A percentile compares a stretch with the other conserved stretches of the same genome.
Conservation (phyloP, 2,888 invertebrate genomes). For the Ecliptopera silaceata region DNA sequence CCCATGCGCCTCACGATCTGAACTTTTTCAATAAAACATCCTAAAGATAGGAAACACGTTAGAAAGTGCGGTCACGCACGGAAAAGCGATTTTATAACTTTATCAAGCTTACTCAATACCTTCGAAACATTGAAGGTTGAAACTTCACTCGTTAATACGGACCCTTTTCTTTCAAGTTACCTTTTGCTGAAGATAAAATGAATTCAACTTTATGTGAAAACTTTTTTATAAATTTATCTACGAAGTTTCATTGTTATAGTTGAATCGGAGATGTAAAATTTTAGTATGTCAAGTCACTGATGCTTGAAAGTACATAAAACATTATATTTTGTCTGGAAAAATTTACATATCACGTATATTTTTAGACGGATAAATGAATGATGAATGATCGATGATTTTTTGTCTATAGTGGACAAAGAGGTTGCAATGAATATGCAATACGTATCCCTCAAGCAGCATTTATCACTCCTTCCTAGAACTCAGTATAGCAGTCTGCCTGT, state of each 20-base stretch:
- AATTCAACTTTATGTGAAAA: constrained; percentile 4
- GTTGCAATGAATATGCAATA: constrained; percentile 42
- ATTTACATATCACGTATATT: background rate
- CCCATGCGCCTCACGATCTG: constrained; percentile 74
- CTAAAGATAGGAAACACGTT: constrained; percentile 60
- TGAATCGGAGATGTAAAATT: too few relatives aligned
- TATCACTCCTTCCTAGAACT: constrained; percentile 60
- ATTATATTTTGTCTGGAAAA: too few relatives aligned
- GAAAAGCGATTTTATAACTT: constrained; percentile 79
- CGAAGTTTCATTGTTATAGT: background rate
- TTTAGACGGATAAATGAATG: too few relatives aligned
- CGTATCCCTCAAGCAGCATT: constrained; percentile 65
- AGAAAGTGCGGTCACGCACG: constrained; percentile 76
- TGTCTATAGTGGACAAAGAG: too few relatives aligned
- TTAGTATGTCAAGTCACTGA: too few relatives aligned
- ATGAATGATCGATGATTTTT: too few relatives aligned
- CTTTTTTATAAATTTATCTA: background rate
- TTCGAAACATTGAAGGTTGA: constrained; percentile 39
- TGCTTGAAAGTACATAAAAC: too few relatives aligned
- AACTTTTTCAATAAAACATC: constrained; percentile 82
- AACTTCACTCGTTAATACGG: constrained; percentile 38
- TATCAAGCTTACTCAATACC: constrained; percentile 69
- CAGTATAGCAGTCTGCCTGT: constrained; percentile 59
- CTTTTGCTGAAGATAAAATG: constrained; percentile 21
- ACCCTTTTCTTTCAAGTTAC: constrained; percentile 30